Conservation (phyloP, 2,888 invertebrate genomes). For the Ypsolopha sequella region DNA sequence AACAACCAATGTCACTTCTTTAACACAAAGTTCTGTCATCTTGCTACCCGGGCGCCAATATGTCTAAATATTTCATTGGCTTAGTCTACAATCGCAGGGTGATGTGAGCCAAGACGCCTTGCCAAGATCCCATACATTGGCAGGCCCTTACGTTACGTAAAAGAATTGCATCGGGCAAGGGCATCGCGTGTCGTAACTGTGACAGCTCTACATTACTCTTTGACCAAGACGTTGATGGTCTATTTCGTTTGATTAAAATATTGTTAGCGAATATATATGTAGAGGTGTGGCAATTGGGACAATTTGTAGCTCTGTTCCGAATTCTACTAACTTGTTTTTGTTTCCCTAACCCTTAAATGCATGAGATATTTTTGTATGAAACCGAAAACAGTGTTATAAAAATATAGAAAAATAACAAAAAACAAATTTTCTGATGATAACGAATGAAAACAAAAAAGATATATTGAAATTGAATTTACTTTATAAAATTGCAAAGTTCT, state of each 20-base stretch:
- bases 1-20: background rate
- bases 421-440: no score
- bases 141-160: conserved; percentile 42
- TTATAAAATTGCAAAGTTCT: no score
- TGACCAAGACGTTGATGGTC: background rate
- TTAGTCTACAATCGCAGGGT: conserved; percentile 12
- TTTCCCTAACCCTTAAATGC: no score
- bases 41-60: conserved; percentile 34
- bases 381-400: background rate
- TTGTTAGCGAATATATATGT: no score
- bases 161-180: conserved; percentile 34
- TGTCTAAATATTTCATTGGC: conserved; percentile 56
- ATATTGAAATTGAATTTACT: no score
- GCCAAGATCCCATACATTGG: conserved; percentile 42
- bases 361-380: no score
- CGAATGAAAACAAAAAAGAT: no score
- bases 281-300: no score
- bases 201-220: background rate
- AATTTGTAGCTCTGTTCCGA: background rate
- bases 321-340: background rate
- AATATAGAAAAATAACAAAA: background rate
- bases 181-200: conserved; percentile 16
- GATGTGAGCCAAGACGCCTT: conserved; percentile 5
- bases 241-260: background rate
- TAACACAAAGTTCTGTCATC: background rate